Evolutionary conservation across 2,797 vertebrate genomes (phyloP).

Genomic region (Mallotus villosus): DNA sequence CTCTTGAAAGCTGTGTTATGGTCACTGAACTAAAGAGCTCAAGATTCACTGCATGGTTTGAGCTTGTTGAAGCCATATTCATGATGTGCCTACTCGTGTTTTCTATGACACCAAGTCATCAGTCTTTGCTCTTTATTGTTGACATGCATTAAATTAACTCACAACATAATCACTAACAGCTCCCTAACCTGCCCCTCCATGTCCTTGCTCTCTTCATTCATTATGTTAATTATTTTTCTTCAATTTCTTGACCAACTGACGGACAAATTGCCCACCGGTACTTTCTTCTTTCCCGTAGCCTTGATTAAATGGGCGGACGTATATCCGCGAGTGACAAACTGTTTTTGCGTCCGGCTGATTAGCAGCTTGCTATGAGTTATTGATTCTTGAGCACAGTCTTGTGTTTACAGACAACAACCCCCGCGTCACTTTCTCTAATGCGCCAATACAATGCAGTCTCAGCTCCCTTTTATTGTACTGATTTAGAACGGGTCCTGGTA

Average conservation of each 20-base stretch:
- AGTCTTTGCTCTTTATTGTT: too few relatives aligned
- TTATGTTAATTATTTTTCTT: conserved; percentile 76
- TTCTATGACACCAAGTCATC: too few relatives aligned
- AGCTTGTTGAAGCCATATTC: too few relatives aligned
- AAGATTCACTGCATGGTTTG: too few relatives aligned
- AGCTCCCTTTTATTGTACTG: not conserved
- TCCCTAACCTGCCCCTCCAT: conserved; percentile 65
- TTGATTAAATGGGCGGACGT: conserved; percentile 83
- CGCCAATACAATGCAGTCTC: conserved; percentile 24
- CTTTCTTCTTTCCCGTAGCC: conserved; percentile 56
- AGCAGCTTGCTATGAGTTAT: conserved; percentile 77
- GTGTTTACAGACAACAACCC: conserved; percentile 53
- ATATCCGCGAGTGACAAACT: conserved; percentile 70
- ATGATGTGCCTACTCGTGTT: too few relatives aligned
- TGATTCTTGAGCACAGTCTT: conserved; percentile 54
- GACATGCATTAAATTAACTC: conserved; percentile 32
- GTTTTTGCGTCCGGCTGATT: conserved; percentile 68
- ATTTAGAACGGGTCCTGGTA: too few relatives aligned
- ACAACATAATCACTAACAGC: conserved; percentile 53
- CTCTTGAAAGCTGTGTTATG: too few relatives aligned
- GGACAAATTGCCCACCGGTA: conserved; percentile 67
- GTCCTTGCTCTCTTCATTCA: conserved; percentile 73
- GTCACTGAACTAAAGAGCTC: too few relatives aligned
- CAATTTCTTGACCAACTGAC: conserved; percentile 58
- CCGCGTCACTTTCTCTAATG: conserved; percentile 54